A percentile compares a stretch with the other conserved stretches of the same genome.
phyloP scores from a whole-genome alignment of 2,113 vertebrate genomes.

The Pseudois nayaur region DNA sequence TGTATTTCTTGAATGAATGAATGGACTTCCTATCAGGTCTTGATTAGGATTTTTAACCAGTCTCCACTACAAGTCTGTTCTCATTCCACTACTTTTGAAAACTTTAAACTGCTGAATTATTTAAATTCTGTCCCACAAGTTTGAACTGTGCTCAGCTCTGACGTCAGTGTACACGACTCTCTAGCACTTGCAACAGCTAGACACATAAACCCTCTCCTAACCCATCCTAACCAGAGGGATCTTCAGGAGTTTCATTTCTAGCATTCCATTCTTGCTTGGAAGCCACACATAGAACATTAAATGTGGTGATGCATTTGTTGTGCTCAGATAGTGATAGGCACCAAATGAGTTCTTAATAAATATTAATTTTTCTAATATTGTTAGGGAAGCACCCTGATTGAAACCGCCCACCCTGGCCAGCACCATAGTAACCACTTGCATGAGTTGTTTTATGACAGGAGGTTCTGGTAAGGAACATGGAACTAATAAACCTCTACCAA shows the following conservation, averaged over 20 bases:
- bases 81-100: not conserved
- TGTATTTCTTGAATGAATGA: not conserved
- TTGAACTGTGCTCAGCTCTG: not conserved
- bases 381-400: not conserved
- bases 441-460: not conserved
- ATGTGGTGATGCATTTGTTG: not conserved
- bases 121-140: not conserved
- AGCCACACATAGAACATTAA: not conserved
- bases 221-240: not conserved
- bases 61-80: not conserved
- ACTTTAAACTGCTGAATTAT: not conserved
- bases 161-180: not conserved
- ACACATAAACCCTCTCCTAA: not conserved
- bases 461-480: not conserved
- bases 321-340: not conserved
- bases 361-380: not conserved
- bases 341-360: not conserved
- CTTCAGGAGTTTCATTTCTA: not conserved
- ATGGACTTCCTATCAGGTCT: not conserved
- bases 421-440: not conserved
- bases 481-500: not conserved
- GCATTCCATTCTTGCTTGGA: not conserved
- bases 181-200: not conserved
- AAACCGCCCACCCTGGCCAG: not conserved
- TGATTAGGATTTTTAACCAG: not conserved